Evolutionary conservation across 1,140 invertebrate species (phyloP).

Genomic region (Thereuonema tuberculata): DNA sequence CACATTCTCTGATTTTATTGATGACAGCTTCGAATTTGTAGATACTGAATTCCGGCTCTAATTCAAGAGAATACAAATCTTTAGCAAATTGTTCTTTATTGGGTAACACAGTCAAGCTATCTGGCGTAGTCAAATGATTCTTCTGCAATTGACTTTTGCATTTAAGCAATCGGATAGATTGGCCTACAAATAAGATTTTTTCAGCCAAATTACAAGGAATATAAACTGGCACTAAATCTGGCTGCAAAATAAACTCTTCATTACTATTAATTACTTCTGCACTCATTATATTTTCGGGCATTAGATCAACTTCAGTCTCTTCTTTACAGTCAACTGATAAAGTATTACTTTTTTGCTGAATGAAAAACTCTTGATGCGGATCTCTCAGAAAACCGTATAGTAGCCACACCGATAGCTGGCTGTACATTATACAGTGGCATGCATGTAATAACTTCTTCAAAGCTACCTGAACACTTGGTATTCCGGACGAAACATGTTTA

Average conservation of each 20-base stretch:
- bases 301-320: not conserved
- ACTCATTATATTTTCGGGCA: not conserved
- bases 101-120: no score
- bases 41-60: constrained; percentile 27
- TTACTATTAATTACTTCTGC: not conserved
- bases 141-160: not conserved
- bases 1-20: constrained; percentile 31
- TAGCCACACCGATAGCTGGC: constrained; percentile 67
- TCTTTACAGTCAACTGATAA: not conserved
- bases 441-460: constrained; percentile 34
- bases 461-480: constrained; percentile 27
- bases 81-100: constrained; percentile 30
- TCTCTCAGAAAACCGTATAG: constrained; percentile 67
- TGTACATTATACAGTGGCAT: constrained; percentile 60
- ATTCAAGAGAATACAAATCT: constrained; percentile 26
- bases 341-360: constrained; percentile 19
- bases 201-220: constrained; percentile 51
- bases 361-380: constrained; percentile 60
- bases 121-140: no score
- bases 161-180: constrained; percentile 45
- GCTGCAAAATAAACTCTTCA: constrained; percentile 2
- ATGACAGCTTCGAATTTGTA: constrained; percentile 31
- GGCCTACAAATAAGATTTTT: constrained; percentile 65
- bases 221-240: constrained; percentile 50
- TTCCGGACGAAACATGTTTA: constrained; percentile 27